Base-by-base conservation (phyloP, 2,797 vertebrate species). In the Rhadinocentrus ornatus region DNA sequence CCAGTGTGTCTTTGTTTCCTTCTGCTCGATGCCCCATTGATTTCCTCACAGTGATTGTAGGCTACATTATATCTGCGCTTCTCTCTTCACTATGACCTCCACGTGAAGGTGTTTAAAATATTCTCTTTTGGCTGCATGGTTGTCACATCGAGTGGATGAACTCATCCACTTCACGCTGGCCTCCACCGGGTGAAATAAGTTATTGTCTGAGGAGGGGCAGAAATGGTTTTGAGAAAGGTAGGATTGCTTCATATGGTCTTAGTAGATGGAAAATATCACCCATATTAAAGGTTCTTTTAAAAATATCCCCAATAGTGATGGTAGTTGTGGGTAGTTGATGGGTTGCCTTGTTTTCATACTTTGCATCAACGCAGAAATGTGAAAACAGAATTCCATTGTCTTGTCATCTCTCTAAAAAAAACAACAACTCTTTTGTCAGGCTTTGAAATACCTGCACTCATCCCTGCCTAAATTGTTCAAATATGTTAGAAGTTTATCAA, bases 401-500 rank as follows among this genome's bases (percentile, higher is more conserved):
- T 78, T 70, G 74, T 73, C 77, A 71, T 75, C 80, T 71, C 41
- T 39, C 66, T 62, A 67, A 75, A 85, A 82, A 72, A 69, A 82
- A 69, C 22, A 31, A 31, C 2, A 53, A 63, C 62, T 58, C 41
- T 34, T 78, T 56, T 79, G 82, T 60, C 79, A 84, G 81, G 53
- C 77, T 86, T 81, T 89, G 82, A 82, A 88, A 87, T 83, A 83
- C 82, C 84, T 87, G 66, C 77, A 53, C 80, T 86, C 77, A 72
- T 82, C 69, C 69, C 81, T 84, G 81, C 80, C 83, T 76, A 84
- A 87, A 88, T 76, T 85, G 85, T 77, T 91, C 78, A 86, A 88
- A 89, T 90, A 85, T 75, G 85, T 84, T 86, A 70, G 81, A 87
- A 77, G 83, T 62, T 82, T 90, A 91, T 92, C 86, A 87, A 88